Percentiles rank a stretch among this genome's conserved stretches.
phyloP scores from a whole-genome alignment of 1,140 invertebrate species.

The Zophobas morio region DNA sequence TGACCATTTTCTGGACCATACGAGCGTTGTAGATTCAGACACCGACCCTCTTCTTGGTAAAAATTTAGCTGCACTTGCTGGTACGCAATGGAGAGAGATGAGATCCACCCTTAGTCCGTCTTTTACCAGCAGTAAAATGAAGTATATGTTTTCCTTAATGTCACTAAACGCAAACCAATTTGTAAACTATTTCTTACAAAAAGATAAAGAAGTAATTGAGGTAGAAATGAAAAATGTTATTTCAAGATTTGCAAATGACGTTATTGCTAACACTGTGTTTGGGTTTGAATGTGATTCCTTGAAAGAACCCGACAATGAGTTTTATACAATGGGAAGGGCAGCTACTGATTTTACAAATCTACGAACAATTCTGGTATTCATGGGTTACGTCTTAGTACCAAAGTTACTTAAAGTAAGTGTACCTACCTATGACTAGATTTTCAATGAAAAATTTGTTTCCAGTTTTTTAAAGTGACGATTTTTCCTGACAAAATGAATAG shows the following conservation, averaged over 20 bases:
- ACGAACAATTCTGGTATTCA: background rate
- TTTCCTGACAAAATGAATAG: background rate
- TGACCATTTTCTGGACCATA: too few species aligned
- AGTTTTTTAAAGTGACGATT: background rate
- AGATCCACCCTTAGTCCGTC: too few species aligned
- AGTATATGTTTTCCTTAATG: background rate
- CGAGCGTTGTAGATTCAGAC: too few species aligned
- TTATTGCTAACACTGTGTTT: slow-evolving; percentile 54
- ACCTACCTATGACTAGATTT: background rate
- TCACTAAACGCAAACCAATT: background rate
- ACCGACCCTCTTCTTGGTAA: too few species aligned
- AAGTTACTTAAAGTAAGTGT: background rate
- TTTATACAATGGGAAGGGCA: background rate
- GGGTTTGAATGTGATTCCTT: too few species aligned
- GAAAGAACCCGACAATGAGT: too few species aligned
- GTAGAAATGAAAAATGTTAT: too few species aligned
- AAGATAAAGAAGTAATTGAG: background rate
- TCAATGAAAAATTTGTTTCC: background rate
- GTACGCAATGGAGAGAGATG: too few species aligned
- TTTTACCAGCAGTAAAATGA: too few species aligned
- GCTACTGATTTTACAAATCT: background rate
- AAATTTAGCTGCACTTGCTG: too few species aligned
- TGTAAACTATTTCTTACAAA: background rate
- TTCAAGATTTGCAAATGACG: too few species aligned
- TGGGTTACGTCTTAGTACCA: background rate